Base-by-base conservation (phyloP, 2,888 invertebrate genomes). In the Cacoxenus indagator region DNA sequence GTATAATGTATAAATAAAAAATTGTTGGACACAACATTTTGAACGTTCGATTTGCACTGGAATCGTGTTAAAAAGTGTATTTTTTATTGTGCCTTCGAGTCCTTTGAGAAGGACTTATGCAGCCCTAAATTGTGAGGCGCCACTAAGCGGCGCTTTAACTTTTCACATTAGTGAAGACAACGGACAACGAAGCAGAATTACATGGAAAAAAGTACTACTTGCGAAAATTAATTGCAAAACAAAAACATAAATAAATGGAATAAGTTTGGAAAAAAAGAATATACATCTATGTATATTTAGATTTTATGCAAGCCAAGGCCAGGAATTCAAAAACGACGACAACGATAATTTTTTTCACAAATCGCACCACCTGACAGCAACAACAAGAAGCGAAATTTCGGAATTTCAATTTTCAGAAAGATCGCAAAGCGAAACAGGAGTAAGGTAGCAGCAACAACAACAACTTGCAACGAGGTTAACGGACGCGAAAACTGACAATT, bases 401-500 rank as follows among this genome's bases (percentile, higher is more conserved):
- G 9, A 31, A 31, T 31, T 31, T 31, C 0, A 31, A 31, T 31
- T 31, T 31, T 31, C 9, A 31, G 9, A 31, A 31, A 9, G 31
- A n/a, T n/a, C 9, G 29, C 29, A 24, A 24, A 14, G 64, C 59
- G n/a, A 69, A 37, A 55, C 59, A 54, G 67, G 57, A 66, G 45
- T n/a, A 31, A 64, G 19, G 67, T 66, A 46, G 48, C 24, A 48
- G 37, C 67, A 61, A 61, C 59, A 62, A 37, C 59, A 68, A 68
- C 19, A 55, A 61, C 43, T 48, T n/a, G 19, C 43, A 61, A 59
- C 59, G 48, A 61, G 55, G 46, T 57, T 57, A 64, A 55, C 64
- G 64, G 64, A 64, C 62, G 67, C 54, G 37, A 54, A 45, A 68
- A 65, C 67, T 67, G 45, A 37, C 55, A n/a, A 59, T 65, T 65